Percentiles rank a stretch among this genome's conserved stretches.
Evolutionary conservation across 2,797 vertebrate species (phyloP).

Genomic region (Menidia menidia): DNA sequence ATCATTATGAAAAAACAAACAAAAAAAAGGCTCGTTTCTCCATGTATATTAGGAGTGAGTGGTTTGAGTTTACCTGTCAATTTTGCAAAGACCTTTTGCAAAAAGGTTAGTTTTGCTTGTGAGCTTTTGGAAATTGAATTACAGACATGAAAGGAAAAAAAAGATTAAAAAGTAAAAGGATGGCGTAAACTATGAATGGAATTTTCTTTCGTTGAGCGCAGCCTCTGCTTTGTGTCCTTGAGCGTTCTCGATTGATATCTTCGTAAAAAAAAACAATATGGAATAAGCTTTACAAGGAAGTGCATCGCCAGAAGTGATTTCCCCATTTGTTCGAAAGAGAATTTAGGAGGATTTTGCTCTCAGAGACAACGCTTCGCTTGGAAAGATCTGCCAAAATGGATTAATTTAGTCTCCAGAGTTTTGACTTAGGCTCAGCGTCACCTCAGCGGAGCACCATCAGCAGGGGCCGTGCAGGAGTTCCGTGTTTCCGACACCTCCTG

Average conservation of each 20-base stretch:
- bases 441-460: constrained; percentile 25
- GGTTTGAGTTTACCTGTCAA: constrained; percentile 41
- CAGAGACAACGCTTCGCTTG: constrained; percentile 28
- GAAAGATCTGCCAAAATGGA: constrained; percentile 55
- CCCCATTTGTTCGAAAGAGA: constrained; percentile 20
- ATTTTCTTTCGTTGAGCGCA: background rate
- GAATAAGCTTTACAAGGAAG: constrained; percentile 14
- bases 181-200: constrained; percentile 11
- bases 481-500: constrained; percentile 24
- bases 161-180: constrained; percentile 7
- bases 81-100: constrained; percentile 28
- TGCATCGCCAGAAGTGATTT: constrained; percentile 14
- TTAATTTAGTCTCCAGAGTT: constrained; percentile 49
- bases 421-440: constrained; percentile 41
- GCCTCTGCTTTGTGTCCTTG: constrained; percentile 19
- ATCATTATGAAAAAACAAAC: constrained; percentile 12
- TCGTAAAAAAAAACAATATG: constrained; percentile 6
- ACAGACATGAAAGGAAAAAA: constrained; percentile 7
- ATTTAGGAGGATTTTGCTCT: constrained; percentile 13
- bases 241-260: constrained; percentile 26
- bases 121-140: constrained; percentile 30
- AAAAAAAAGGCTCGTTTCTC: constrained; percentile 64
- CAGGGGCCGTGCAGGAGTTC: constrained; percentile 28
- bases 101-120: constrained; percentile 23
- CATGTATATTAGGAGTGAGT: constrained; percentile 44